Evolutionary conservation across 2,113 vertebrate species (phyloP), one percentile per base, ranked within the genome.

Genomic region (Mastomys coucha): DNA sequence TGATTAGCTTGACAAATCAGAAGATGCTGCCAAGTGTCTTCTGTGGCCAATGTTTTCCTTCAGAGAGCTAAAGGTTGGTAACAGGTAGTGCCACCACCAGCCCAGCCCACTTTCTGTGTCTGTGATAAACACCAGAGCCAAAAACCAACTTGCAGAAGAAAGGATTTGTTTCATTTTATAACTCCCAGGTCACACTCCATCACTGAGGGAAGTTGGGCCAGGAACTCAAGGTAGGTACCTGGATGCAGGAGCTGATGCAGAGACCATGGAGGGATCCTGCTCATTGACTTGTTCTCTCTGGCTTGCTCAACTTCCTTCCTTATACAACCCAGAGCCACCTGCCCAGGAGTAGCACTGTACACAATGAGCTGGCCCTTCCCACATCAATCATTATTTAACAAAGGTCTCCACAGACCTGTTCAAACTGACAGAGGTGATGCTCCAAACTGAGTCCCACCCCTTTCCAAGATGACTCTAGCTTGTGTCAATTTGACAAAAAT

Each of bases 81-180:
- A 39, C 0, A 69, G 69, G 14, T 16, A 91, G 80, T n/a, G 7
- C 4, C 33, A 0, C 39, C 24, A 11, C 20, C 19, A 1, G 5
- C 78, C 81, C 33, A 60, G 81, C 24, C 39, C 28, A 7, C 81
- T 42, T 82, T 82, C 33, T 85, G 26, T 16, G 24, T 8, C 8
- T 8, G 7, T 28, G n/a, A 63, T 17, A 63, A 84, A 16, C 81
- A 16, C 58, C n/a, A 84, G 2, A 39, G 58, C 14, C 58, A 84
- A 63, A 84, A 84, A 7, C n/a, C n/a, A 85, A 31, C 81, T 85
- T 65, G 26, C 24, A 45, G 6, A 39, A 60, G 36, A 82, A 82
- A 82, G 3, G 22, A 22, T 82, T 39, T 82, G 24, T 60, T 82
- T 82, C 22, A 82, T 3, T 20, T 82, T 28, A 14, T 13, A 60